Conservation (phyloP, 35 echinoderm and acorn worm species). For the Ptychodera flava region DNA sequence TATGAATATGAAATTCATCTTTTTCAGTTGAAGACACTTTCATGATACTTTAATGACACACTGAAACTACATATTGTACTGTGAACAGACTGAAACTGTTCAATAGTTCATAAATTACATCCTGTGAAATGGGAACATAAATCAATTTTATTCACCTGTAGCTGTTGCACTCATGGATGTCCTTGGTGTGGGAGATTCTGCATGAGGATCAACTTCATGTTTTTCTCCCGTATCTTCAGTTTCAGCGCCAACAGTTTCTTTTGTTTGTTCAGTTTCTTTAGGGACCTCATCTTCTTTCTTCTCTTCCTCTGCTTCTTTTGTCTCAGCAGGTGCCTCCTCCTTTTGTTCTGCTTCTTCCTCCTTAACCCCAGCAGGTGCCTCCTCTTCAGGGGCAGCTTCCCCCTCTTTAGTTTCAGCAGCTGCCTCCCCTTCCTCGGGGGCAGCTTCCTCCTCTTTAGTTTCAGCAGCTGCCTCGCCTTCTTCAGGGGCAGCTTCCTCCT, state of each 20-base stretch:
- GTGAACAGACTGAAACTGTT: no score
- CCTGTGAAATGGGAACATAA: no score
- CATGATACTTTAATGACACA: no score
- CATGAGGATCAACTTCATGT: conserved; percentile 69
- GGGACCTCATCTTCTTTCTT: conserved; percentile 6
- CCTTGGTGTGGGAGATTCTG: conserved; percentile 55
- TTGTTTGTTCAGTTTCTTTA: conserved; percentile 3
- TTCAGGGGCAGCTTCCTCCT: background rate
- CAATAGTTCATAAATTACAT: no score
- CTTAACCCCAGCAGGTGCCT: background rate
- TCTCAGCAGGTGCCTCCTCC: background rate
- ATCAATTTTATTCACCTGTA: conserved; percentile 72
- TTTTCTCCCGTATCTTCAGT: conserved; percentile 71
- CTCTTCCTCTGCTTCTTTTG: background rate
- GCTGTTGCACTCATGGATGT: conserved; percentile 62
- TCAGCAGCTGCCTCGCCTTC: background rate
- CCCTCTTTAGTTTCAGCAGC: background rate
- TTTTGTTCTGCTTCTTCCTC: background rate
- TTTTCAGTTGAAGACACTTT: no score
- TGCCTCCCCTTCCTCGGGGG: background rate
- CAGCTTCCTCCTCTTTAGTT: background rate
- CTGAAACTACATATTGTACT: no score
- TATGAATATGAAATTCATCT: no score
- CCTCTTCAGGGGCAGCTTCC: conserved; percentile 6
- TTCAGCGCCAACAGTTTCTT: conserved; percentile 60